Conservation (phyloP, 2,797 vertebrate species). For the Sebastes dallii region DNA sequence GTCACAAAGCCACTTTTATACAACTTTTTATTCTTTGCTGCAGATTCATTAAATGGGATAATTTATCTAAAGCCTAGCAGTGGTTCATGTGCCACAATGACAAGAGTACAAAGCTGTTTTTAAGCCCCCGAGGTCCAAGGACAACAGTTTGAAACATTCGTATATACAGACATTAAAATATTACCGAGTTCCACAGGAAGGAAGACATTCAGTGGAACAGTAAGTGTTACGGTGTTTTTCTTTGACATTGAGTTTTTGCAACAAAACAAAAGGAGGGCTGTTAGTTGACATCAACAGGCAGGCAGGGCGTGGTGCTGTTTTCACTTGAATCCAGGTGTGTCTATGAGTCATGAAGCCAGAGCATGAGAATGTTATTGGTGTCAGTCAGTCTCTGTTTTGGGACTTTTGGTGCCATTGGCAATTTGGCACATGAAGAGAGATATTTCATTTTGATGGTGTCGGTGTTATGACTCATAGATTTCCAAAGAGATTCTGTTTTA, state of each 20-base stretch:
- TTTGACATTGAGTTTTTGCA: neutral
- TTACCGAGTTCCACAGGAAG: too few relatives aligned
- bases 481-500: accelerated
- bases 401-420: neutral
- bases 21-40: too few relatives aligned
- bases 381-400: neutral
- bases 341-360: neutral
- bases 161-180: too few relatives aligned
- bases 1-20: too few relatives aligned
- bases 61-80: too few relatives aligned
- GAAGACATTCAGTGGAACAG: neutral
- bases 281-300: neutral
- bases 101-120: too few relatives aligned
- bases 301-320: neutral
- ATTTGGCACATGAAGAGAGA: neutral
- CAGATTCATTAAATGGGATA: too few relatives aligned
- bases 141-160: too few relatives aligned
- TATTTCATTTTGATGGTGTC: neutral
- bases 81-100: too few relatives aligned
- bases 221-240: neutral
- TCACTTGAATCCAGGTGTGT: conserved; percentile 2
- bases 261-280: neutral
- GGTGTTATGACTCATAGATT: too few relatives aligned
- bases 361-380: neutral
- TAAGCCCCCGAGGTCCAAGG: too few relatives aligned